These are phyloP conservation scores for Pseudococcus longispinus DNA, from an alignment of 2,888 invertebrate genomes.

Conservation along the genomic window DNA sequence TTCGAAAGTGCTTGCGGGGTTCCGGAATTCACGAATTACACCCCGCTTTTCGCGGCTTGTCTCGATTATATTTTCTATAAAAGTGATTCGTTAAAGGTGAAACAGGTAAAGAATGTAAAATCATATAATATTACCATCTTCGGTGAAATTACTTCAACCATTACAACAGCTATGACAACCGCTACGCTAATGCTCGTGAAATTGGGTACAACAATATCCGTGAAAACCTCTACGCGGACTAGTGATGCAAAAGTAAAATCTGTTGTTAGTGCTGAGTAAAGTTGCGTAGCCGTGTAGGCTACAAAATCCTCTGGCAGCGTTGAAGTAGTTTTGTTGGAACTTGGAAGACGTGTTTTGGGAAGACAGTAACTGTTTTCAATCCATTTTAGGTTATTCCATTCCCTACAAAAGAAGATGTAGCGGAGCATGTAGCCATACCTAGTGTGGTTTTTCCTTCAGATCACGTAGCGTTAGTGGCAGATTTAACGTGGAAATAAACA, in stretches of 20 bases:
- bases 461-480: conserved; percentile 87
- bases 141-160: too few species aligned
- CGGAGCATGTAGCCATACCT: conserved; percentile 79
- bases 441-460: conserved; percentile 92
- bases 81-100: conserved; percentile 69
- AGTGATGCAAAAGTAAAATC: too few species aligned
- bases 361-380: not conserved
- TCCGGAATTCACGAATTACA: conserved; percentile 85
- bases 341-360: too few species aligned
- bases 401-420: conserved; percentile 79
- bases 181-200: too few species aligned
- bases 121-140: too few species aligned
- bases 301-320: too few species aligned
- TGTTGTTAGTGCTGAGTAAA: too few species aligned
- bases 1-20: conserved; percentile 84
- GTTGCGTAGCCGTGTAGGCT: too few species aligned
- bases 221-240: too few species aligned
- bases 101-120: conserved; percentile 62
- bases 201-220: too few species aligned
- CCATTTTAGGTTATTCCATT: conserved; percentile 75
- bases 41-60: conserved; percentile 80
- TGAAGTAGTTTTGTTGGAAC: too few species aligned
- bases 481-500: conserved; percentile 70
- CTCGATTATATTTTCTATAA: conserved; percentile 93
- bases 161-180: too few species aligned